Evolutionary conservation across 2,888 invertebrate species (phyloP).

Genomic region (Serripes groenlandicus): DNA sequence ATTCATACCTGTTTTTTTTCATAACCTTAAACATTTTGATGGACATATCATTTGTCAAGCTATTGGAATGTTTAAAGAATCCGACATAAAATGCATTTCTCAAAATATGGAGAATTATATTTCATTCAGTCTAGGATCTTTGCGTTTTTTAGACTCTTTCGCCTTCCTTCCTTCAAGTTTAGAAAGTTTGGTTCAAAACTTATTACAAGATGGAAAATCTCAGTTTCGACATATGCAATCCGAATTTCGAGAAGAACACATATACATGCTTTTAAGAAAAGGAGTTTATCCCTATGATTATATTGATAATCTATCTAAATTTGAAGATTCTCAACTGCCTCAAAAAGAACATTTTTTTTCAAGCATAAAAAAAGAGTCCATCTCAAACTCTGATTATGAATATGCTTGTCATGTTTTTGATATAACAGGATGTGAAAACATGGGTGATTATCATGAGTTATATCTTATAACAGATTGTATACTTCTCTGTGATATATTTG

Average conservation of each 20-base stretch:
- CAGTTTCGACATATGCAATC: conserved; percentile 31
- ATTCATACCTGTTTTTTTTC: conserved; percentile 41
- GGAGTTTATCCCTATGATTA: conserved; percentile 84
- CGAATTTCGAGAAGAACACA: conserved; percentile 23
- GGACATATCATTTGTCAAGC: conserved; percentile 25
- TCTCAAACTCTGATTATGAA: conserved; percentile 55
- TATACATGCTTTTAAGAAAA: conserved; percentile 65
- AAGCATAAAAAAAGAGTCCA: conserved; percentile 40
- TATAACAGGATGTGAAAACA: conserved; percentile 7
- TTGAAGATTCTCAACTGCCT: conserved; percentile 17
- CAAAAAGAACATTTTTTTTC: conserved; percentile 59
- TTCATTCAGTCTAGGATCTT: conserved; percentile 42
- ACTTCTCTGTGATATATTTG: conserved; percentile 44
- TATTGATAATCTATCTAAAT: conserved; percentile 63
- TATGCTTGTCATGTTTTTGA: conserved; percentile 44
- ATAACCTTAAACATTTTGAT: conserved; percentile 45
- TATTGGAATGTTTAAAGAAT: conserved; percentile 36
- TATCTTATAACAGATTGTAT: conserved; percentile 45
- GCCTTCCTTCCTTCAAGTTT: conserved; percentile 41
- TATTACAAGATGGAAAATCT: conserved; percentile 38
- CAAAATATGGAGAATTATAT: conserved; percentile 53
- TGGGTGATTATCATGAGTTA: conserved; percentile 41
- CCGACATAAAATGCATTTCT: conserved; percentile 28
- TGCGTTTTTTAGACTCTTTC: conserved; percentile 55
- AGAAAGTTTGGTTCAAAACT: conserved; percentile 40